phyloP scores from a whole-genome alignment of 2,888 invertebrate genomes.

The Andrena haemorrhoa region DNA sequence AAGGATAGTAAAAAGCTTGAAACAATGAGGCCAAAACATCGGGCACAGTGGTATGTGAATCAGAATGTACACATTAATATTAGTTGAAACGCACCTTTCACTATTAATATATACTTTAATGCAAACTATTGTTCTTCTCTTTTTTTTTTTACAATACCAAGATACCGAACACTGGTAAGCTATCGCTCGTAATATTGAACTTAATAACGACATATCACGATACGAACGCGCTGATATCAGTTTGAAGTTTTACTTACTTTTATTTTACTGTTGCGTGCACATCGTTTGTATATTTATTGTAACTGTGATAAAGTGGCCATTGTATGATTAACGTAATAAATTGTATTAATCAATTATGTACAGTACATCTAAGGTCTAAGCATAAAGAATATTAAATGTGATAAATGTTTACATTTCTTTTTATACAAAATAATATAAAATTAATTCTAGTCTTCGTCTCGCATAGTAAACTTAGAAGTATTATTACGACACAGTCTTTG shows the following conservation, averaged over 20 bases:
- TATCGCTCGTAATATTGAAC: conserved; percentile 28
- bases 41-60: conserved; percentile 34
- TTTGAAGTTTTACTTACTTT: conserved; percentile 53
- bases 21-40: conserved; percentile 39
- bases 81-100: conserved; percentile 30
- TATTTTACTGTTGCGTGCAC: conserved; percentile 59
- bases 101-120: conserved; percentile 28
- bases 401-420: conserved; percentile 36
- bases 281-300: conserved; percentile 77
- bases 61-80: conserved; percentile 33
- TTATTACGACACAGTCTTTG: conserved; percentile 14
- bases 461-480: conserved; percentile 11
- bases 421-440: conserved; percentile 21
- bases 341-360: conserved; percentile 57
- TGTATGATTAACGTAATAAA: conserved; percentile 70
- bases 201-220: conserved; percentile 39
- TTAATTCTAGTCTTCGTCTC: conserved; percentile 27
- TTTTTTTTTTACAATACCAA: conserved; percentile 23
- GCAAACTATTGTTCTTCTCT: conserved; percentile 16
- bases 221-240: conserved; percentile 19
- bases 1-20: conserved; percentile 38
- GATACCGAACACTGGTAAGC: conserved; percentile 19
- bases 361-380: conserved; percentile 43
- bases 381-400: conserved; percentile 21
- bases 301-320: conserved; percentile 80